These are phyloP conservation scores for Chaenogobius annularis DNA, from an alignment of 2,113 vertebrate species.

Conservation along the genomic window DNA sequence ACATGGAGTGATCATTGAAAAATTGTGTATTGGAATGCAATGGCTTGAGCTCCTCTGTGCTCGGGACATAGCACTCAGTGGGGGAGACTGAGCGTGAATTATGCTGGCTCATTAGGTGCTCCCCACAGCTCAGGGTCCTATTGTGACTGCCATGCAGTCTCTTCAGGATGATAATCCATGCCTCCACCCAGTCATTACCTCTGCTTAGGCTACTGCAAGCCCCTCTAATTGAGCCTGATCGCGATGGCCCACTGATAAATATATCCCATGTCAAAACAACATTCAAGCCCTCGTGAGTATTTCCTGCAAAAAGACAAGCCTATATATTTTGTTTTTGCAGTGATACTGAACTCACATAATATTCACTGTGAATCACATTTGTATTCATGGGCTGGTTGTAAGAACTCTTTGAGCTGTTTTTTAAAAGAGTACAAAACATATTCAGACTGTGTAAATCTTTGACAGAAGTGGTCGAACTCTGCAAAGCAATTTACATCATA, in stretches of 20 bases:
- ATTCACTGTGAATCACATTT: conserved; percentile 19
- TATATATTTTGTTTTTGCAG: conserved; percentile 20
- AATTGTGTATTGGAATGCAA: conserved; percentile 49
- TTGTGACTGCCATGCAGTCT: conserved; percentile 52
- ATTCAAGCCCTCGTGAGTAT: conserved; percentile 50
- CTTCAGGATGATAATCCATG: conserved; percentile 46
- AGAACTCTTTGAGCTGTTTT: conserved; percentile 26
- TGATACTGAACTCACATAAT: conserved; percentile 2
- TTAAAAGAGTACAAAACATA: conserved; percentile 11
- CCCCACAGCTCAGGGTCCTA: conserved; percentile 61
- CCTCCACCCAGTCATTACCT: conserved; percentile 60
- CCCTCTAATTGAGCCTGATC: conserved; percentile 69
- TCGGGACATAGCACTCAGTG: conserved; percentile 55
- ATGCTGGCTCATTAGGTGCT: conserved; percentile 68
- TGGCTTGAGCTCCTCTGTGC: conserved; percentile 43
- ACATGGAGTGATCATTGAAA: conserved; percentile 14
- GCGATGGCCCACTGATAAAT: conserved; percentile 60
- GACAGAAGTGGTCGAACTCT: conserved; percentile 10
- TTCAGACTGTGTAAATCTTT: conserved; percentile 24
- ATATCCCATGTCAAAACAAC: conserved; percentile 63
- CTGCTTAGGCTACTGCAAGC: conserved; percentile 58
- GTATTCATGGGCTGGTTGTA: conserved; percentile 28
- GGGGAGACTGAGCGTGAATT: conserved; percentile 69
- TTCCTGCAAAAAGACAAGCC: conserved; percentile 32
- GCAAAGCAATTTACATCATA: conserved; percentile 18